These are phyloP conservation scores for Borostomias antarcticus DNA, from an alignment of 2,797 vertebrate species.

Conservation along the genomic window DNA sequence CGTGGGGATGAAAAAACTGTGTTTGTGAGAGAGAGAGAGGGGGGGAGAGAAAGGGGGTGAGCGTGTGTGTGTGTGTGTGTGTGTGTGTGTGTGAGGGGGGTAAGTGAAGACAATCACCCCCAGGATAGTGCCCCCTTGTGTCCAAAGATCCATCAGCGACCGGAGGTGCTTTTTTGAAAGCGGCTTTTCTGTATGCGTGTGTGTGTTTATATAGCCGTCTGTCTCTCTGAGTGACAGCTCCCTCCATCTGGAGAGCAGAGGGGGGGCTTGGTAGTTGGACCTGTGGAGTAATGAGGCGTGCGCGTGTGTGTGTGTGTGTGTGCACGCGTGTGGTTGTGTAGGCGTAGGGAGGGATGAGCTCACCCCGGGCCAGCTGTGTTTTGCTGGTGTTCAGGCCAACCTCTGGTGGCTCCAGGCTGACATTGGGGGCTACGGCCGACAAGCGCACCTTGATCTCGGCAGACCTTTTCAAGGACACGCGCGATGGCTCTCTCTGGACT, in stretches of 20 bases:
- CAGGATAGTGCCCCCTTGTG: neutral
- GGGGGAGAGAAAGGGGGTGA: neutral
- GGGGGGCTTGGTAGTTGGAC: neutral
- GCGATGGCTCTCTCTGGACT: conserved; percentile 73
- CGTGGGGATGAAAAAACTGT: neutral
- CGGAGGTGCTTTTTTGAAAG: neutral
- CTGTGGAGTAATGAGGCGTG: conserved; percentile 4
- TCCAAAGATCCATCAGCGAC: neutral
- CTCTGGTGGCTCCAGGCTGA: conserved; percentile 33
- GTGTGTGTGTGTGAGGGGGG: neutral
- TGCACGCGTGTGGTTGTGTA: neutral
- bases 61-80: neutral
- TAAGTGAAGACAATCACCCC: neutral
- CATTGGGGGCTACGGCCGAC: conserved; percentile 35
- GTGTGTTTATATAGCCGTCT: neutral
- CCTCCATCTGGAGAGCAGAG: neutral
- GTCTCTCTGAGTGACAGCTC: neutral
- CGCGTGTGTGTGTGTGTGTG: conserved; percentile 8
- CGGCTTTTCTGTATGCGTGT: neutral
- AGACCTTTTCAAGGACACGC: conserved; percentile 65
- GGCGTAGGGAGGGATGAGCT: conserved; percentile 21
- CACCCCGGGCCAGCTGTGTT: conserved; percentile 50
- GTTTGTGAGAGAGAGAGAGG: conserved; percentile 8
- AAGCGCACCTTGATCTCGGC: conserved; percentile 57
- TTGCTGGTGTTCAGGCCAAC: conserved; percentile 32